A percentile compares a stretch with the other conserved stretches of the same genome.
Conservation (phyloP, 2,888 invertebrate genomes). For the Reticulitermes lucifugus region DNA sequence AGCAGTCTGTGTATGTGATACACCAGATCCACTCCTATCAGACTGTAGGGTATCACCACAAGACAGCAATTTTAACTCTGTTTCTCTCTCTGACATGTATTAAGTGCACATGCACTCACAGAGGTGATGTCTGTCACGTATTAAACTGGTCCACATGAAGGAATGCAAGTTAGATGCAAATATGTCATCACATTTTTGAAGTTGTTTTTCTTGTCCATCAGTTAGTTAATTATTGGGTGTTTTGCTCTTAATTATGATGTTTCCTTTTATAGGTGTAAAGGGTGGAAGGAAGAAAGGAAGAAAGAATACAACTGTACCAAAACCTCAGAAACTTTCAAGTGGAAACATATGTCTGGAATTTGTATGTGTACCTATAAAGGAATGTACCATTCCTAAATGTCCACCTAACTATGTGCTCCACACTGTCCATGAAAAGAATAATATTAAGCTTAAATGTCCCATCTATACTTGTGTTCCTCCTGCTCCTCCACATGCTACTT, state of each 20-base stretch:
- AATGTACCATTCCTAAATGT: neutral
- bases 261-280: neutral
- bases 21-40: no score
- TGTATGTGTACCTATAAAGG: neutral
- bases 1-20: no score
- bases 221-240: no score
- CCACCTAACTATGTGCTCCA: neutral
- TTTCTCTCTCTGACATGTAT: no score
- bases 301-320: neutral
- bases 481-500: conserved; percentile 68
- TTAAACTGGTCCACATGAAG: no score
- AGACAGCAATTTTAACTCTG: no score
- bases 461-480: conserved; percentile 66
- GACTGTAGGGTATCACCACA: no score
- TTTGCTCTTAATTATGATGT: no score
- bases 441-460: conserved; percentile 51
- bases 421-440: neutral
- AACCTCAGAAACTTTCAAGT: neutral
- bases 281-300: neutral
- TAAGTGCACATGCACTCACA: no score
- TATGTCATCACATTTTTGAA: neutral
- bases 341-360: neutral
- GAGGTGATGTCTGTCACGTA: no score
- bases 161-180: neutral
- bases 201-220: no score